phyloP scores from a whole-genome alignment of 2,113 vertebrate genomes.

The Monopterus albus region DNA sequence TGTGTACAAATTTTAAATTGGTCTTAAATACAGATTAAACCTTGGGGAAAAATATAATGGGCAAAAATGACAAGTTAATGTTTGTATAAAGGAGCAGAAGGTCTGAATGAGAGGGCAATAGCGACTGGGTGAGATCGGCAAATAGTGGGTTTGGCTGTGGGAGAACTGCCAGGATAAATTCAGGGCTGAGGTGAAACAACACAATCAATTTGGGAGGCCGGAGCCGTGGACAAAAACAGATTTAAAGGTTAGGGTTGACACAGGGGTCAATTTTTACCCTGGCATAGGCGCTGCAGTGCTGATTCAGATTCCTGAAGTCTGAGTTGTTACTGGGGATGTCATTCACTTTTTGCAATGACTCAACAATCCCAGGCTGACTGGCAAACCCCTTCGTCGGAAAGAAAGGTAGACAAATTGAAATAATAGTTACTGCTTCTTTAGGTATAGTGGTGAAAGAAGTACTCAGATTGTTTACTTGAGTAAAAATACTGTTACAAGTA shows the following conservation, averaged over 20 bases:
- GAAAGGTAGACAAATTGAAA: constrained; percentile 49
- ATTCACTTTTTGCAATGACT: constrained; percentile 78
- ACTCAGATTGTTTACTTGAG: too few relatives aligned
- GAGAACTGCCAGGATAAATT: constrained; percentile 47
- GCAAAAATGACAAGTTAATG: constrained; percentile 2
- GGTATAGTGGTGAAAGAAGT: too few relatives aligned
- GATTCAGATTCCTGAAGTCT: constrained; percentile 75
- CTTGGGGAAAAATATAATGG: constrained; percentile 1
- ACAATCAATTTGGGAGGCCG: constrained; percentile 46
- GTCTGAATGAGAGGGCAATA: constrained; percentile 13
- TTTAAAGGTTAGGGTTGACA: constrained; percentile 65
- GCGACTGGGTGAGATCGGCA: constrained; percentile 18
- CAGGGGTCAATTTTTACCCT: constrained; percentile 76
- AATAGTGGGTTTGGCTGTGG: constrained; percentile 31
- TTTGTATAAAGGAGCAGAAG: constrained; percentile 4
- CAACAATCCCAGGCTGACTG: constrained; percentile 74
- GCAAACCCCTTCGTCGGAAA: constrained; percentile 66
- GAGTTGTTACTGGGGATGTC: constrained; percentile 72
- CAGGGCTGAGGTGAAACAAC: constrained; percentile 31
- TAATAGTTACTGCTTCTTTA: constrained; percentile 14
- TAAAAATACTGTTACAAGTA: too few relatives aligned
- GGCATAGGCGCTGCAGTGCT: constrained; percentile 82
- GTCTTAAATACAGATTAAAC: constrained; percentile 23
- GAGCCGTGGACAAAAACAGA: constrained; percentile 44
- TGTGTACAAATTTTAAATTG: too few relatives aligned